A percentile compares a stretch with the other conserved stretches of the same genome.
These are phyloP conservation scores for Beroe ovata DNA, from an alignment of 37 sponge, comb jelly and placozoan genomes.

Conservation along the genomic window DNA sequence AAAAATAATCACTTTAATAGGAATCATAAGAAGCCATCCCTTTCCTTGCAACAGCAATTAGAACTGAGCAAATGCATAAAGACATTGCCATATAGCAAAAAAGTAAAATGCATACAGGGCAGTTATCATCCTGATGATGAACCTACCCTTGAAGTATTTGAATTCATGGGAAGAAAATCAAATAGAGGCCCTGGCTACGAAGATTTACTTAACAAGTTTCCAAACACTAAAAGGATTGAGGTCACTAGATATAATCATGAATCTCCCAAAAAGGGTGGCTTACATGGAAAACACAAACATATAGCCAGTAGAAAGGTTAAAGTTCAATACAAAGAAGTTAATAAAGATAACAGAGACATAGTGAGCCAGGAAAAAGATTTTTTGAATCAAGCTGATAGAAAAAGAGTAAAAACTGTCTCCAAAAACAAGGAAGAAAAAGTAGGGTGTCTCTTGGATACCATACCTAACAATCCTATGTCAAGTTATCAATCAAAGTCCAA, in stretches of 20 bases:
- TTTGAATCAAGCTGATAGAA: too few species aligned
- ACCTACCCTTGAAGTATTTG: conserved; percentile 23
- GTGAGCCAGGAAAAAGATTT: too few species aligned
- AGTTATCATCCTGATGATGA: conserved; percentile 54
- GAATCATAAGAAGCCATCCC: background rate
- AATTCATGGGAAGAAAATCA: background rate
- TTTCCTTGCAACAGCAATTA: background rate
- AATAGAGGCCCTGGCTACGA: background rate
- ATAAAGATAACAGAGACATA: background rate
- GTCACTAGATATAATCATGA: background rate
- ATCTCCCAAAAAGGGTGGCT: background rate
- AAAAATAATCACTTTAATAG: background rate
- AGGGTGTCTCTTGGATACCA: too few species aligned
- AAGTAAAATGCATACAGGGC: background rate
- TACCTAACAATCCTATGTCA: too few species aligned
- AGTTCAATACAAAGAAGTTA: conserved; percentile 27
- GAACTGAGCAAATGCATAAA: conserved; percentile 21
- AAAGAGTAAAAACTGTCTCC: too few species aligned
- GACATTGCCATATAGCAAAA: background rate
- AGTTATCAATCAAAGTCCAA: too few species aligned
- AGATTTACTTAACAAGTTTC: background rate
- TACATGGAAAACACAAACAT: background rate
- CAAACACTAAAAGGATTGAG: background rate
- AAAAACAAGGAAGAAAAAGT: too few species aligned
- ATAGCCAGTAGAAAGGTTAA: background rate